These are phyloP conservation scores for Nomada goodeniana DNA, from an alignment of 2,888 invertebrate species.

Conservation along the genomic window DNA sequence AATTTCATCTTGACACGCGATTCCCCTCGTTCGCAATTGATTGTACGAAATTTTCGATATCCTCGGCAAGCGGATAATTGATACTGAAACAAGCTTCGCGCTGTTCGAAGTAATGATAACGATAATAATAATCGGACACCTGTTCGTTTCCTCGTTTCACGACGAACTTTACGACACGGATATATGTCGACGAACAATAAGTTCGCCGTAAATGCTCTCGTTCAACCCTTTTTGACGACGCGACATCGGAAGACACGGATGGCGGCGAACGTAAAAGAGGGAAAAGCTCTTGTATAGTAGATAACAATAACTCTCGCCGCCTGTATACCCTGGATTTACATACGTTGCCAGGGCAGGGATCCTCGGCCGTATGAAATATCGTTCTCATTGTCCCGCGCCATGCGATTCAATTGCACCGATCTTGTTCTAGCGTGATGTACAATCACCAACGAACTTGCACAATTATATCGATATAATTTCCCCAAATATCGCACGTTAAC, in stretches of 20 bases:
- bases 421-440: not conserved
- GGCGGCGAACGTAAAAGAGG: slow-evolving; percentile 29
- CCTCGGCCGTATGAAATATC: slow-evolving; percentile 32
- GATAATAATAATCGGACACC: too few species aligned
- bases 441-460: too few species aligned
- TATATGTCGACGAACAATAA: not conserved
- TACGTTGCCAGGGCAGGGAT: not conserved
- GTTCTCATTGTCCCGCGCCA: slow-evolving; percentile 30
- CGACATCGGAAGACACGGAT: slow-evolving; percentile 28
- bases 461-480: too few species aligned
- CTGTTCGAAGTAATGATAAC: too few species aligned
- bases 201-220: not conserved
- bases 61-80: too few species aligned
- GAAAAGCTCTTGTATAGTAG: slow-evolving; percentile 23
- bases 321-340: slow-evolving; percentile 34
- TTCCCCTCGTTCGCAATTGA: too few species aligned
- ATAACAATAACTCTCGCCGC: slow-evolving; percentile 15
- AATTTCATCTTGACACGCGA: too few species aligned
- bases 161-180: not conserved
- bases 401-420: slow-evolving; percentile 4
- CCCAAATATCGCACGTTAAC: too few species aligned
- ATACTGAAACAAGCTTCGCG: too few species aligned
- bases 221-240: slow-evolving; percentile 9
- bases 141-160: not conserved
- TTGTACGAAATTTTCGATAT: too few species aligned